Evolutionary conservation across 2,797 vertebrate genomes (phyloP), one percentile per base, ranked within the genome.

Genomic region (Apogon talboti): DNA sequence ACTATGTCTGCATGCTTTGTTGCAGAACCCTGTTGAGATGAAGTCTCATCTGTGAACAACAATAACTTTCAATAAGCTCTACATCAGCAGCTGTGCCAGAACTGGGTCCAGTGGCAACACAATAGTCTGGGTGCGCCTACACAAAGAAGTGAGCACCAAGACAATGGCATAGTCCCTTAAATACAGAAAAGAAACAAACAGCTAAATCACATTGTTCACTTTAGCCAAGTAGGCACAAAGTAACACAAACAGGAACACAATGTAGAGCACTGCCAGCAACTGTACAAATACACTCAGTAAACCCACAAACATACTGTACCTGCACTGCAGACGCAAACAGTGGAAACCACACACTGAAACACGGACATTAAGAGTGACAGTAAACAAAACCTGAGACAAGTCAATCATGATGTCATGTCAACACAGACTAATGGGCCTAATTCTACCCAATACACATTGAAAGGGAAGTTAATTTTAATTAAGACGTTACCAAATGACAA

Each of bases 281-380:
- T 92, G 82, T 68, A 63, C 75, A 91, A 92, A 91, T 74, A 90
- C 42, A 74, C 45, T 74, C 45, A 55, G 70, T 59, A 65, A 81
- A 66, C 57, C 62, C 61, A 69, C 60, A 84, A 84, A 85, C 78
- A 75, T 1, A 68, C 77, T 60, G 48, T 76, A 83, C 67, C 82
- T 78, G 45, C 43, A 56, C 41, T 47, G 41, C 30, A 61, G 76
- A 74, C 63, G 49, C 81, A 82, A 84, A 85, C 78, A 81, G 47
- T 11, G 59, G 53, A 71, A 33, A 41, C 76, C 76, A 74, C 82
- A 85, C 81, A 78, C 72, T 52, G 71, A 81, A 74, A 77, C 68
- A 79, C 75, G 79, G 67, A 74, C 76, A 56, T 57, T 43, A 70
- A 45, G 74, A 74, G 45, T 53, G 78, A 74, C 14, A 3, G 78